Evolutionary conservation across 1,140 invertebrate species (phyloP).

Genomic region (Leptopilina clavipes): DNA sequence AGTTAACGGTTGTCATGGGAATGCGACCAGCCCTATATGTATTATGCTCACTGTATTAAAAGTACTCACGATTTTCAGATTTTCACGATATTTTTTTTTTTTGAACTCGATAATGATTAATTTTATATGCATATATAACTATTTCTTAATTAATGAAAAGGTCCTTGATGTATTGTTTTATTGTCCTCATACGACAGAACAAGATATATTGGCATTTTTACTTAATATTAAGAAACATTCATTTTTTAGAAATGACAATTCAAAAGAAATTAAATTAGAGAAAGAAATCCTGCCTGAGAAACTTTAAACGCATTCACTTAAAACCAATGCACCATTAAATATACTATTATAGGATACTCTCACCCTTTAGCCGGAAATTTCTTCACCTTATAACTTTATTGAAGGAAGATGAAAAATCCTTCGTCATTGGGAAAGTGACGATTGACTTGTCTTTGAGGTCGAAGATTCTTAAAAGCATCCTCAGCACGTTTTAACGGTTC

Average conservation of each 20-base stretch:
- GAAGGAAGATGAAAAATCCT: conserved; percentile 42
- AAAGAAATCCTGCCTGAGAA: no score
- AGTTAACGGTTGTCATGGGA: conserved; percentile 66
- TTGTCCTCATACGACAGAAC: no score
- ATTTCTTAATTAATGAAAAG: neutral
- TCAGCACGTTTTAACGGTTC: conserved; percentile 43
- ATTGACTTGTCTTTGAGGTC: conserved; percentile 14
- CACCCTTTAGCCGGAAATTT: conserved; percentile 19
- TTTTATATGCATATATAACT: neutral
- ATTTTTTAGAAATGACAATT: neutral
- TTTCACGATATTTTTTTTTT: neutral
- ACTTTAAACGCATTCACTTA: neutral
- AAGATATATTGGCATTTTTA: no score
- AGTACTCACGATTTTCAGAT: neutral
- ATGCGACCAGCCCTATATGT: conserved; percentile 61
- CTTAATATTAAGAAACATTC: no score
- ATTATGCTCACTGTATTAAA: neutral
- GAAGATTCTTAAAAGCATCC: conserved; percentile 46
- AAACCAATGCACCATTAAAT: neutral
- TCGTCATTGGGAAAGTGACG: conserved; percentile 45
- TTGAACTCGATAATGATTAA: neutral
- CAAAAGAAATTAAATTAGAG: neutral
- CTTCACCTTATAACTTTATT: neutral
- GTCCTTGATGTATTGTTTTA: no score
- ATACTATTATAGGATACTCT: neutral